These are phyloP conservation scores for Lagopus leucura DNA, from an alignment of 2,113 vertebrate genomes.

Conservation along the genomic window DNA sequence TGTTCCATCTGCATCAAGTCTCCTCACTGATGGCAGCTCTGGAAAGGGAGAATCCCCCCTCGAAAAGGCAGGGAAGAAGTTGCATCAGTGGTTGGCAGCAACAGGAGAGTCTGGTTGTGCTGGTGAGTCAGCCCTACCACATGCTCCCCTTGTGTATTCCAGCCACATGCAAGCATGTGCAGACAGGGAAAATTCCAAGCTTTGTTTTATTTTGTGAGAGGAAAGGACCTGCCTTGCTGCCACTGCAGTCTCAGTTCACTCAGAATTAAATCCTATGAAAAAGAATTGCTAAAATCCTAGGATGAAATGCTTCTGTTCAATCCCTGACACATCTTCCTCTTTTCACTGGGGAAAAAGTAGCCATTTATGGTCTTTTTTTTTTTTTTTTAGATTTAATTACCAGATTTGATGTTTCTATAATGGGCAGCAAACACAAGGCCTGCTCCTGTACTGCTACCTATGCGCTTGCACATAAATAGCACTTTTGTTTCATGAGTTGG, in stretches of 20 bases:
- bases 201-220: not conserved
- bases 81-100: not conserved
- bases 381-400: not conserved
- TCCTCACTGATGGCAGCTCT: not conserved
- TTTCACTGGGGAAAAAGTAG: not conserved
- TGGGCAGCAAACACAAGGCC: not conserved
- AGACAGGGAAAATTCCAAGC: constrained; percentile 18
- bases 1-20: not conserved
- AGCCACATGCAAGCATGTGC: not conserved
- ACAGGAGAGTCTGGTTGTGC: constrained; percentile 23
- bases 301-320: not conserved
- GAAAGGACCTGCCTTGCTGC: not conserved
- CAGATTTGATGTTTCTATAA: constrained; percentile 6
- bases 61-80: not conserved
- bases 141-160: not conserved
- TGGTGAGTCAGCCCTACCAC: not conserved
- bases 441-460: not conserved
- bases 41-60: not conserved
- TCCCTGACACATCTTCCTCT: not conserved
- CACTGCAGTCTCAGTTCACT: not conserved
- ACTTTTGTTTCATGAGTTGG: not conserved
- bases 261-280: not conserved
- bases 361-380: not conserved
- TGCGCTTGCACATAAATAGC: not conserved
- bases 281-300: not conserved